phyloP scores from a whole-genome alignment of 2,888 invertebrate genomes.

The Acronicta alni region DNA sequence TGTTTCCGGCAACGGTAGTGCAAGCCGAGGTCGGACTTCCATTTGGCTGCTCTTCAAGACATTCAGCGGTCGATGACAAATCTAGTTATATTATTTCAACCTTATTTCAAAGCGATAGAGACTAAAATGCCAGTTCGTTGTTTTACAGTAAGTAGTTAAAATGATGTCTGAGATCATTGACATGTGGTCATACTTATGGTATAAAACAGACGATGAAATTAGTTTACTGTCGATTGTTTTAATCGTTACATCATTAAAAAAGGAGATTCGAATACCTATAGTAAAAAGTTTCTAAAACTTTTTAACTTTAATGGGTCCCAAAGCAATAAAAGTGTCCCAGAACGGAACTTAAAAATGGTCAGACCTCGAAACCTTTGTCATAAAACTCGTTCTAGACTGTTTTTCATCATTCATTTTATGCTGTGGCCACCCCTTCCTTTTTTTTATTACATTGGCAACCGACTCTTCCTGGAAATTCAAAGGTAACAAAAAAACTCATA shows the following conservation, averaged over 20 bases:
- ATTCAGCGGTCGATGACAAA: slow-evolving; percentile 64
- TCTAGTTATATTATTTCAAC: slow-evolving; percentile 38
- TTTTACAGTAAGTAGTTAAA: slow-evolving; percentile 9
- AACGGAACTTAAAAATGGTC: slow-evolving; percentile 4
- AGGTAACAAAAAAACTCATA: slow-evolving; percentile 14
- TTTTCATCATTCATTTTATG: slow-evolving; percentile 40
- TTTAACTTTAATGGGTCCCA: not conserved
- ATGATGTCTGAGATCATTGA: slow-evolving; percentile 41
- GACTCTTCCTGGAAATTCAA: slow-evolving; percentile 34
- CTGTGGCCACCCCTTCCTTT: slow-evolving; percentile 35
- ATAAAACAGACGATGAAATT: slow-evolving; percentile 1
- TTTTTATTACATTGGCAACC: slow-evolving; percentile 48
- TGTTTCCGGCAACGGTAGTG: slow-evolving; percentile 61
- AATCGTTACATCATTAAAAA: not conserved
- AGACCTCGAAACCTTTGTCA: slow-evolving; percentile 5
- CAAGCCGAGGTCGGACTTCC: slow-evolving; percentile 54
- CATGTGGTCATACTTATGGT: slow-evolving; percentile 9
- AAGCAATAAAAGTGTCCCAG: not conserved
- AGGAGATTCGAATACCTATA: not conserved
- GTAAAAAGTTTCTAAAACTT: not conserved
- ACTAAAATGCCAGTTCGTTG: slow-evolving; percentile 23
- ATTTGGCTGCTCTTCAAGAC: slow-evolving; percentile 69
- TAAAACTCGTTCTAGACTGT: slow-evolving; percentile 33
- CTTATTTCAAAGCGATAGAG: slow-evolving; percentile 38
- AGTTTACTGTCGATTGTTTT: not conserved